A percentile compares a stretch with the other conserved stretches of the same genome.
phyloP scores from a whole-genome alignment of 1,140 invertebrate species.

The Drosophila parvula region DNA sequence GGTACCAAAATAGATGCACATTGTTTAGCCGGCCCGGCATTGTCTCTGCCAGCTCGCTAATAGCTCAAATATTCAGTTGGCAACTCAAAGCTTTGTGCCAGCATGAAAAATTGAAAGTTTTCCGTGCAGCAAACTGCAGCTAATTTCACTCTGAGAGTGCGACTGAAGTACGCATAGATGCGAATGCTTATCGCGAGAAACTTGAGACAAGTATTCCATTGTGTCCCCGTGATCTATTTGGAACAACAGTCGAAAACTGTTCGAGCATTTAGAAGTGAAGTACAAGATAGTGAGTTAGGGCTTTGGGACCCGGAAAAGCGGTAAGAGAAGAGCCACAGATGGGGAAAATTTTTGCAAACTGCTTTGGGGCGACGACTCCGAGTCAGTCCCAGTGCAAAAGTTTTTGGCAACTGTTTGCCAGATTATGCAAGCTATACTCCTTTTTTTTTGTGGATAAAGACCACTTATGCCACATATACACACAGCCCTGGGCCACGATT shows the following conservation, averaged over 20 bases:
- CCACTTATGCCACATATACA: conserved; percentile 43
- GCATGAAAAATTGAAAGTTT: conserved; percentile 57
- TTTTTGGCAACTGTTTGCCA: conserved; percentile 61
- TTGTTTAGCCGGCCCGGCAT: conserved; percentile 58
- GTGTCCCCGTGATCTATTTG: conserved; percentile 48
- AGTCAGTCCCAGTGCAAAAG: conserved; percentile 34
- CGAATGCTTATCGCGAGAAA: conserved; percentile 47
- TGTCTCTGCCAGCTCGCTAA: conserved; percentile 50
- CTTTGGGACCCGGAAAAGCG: neutral
- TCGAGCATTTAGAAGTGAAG: conserved; percentile 42
- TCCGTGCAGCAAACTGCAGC: conserved; percentile 39
- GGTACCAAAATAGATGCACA: conserved; percentile 43
- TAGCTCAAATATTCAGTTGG: conserved; percentile 60
- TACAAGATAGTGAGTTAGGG: neutral
- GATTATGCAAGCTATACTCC: conserved; percentile 50
- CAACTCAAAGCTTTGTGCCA: conserved; percentile 40
- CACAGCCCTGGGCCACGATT: conserved; percentile 25
- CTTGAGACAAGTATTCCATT: conserved; percentile 41
- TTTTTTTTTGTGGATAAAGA: conserved; percentile 47
- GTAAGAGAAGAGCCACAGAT: conserved; percentile 18
- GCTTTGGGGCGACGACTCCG: conserved; percentile 39
- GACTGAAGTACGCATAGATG: conserved; percentile 35
- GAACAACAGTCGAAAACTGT: conserved; percentile 47
- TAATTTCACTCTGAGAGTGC: conserved; percentile 54
- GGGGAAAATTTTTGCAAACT: conserved; percentile 50